These are phyloP conservation scores for Watsonalla binaria DNA, from an alignment of 2,888 invertebrate species.

Conservation along the genomic window DNA sequence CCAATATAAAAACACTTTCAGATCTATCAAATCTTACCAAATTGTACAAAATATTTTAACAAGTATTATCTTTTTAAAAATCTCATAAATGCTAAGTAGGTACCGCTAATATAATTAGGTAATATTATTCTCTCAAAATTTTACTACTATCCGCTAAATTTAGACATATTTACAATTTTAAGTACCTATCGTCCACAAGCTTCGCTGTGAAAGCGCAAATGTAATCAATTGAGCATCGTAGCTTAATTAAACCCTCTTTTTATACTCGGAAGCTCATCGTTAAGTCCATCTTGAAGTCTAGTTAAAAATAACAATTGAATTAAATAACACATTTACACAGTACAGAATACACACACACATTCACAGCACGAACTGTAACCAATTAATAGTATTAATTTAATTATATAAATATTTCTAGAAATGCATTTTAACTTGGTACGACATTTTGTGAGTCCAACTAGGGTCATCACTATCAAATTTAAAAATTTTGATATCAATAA, in stretches of 20 bases:
- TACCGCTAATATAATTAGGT: slow-evolving; percentile 65
- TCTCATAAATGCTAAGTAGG: slow-evolving; percentile 75
- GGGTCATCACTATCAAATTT: slow-evolving; percentile 50
- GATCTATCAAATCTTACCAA: slow-evolving; percentile 59
- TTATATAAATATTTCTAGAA: slow-evolving; percentile 75
- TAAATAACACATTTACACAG: slow-evolving; percentile 74
- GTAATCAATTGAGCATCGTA: slow-evolving; percentile 71
- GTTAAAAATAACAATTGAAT: slow-evolving; percentile 60
- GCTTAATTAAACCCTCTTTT: slow-evolving; percentile 39
- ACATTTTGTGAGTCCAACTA: slow-evolving; percentile 45
- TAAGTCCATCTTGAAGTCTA: slow-evolving; percentile 41
- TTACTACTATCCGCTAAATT: slow-evolving; percentile 69
- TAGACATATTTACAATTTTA: slow-evolving; percentile 69
- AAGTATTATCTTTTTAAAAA: slow-evolving; percentile 57
- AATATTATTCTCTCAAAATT: slow-evolving; percentile 56
- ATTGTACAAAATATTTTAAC: slow-evolving; percentile 68
- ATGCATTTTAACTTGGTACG: slow-evolving; percentile 77
- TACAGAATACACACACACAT: slow-evolving; percentile 55
- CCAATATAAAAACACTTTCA: slow-evolving; percentile 59
- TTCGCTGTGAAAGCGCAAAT: slow-evolving; percentile 72
- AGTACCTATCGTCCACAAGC: slow-evolving; percentile 56
- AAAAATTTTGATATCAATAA: slow-evolving; percentile 55
- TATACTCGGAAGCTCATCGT: slow-evolving; percentile 52
- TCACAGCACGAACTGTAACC: slow-evolving; percentile 71
- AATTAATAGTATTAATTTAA: slow-evolving; percentile 67